Percentiles rank a stretch among this genome's conserved stretches.
These are phyloP conservation scores for Operophtera brumata DNA, from an alignment of 2,888 invertebrate genomes.

Conservation along the genomic window DNA sequence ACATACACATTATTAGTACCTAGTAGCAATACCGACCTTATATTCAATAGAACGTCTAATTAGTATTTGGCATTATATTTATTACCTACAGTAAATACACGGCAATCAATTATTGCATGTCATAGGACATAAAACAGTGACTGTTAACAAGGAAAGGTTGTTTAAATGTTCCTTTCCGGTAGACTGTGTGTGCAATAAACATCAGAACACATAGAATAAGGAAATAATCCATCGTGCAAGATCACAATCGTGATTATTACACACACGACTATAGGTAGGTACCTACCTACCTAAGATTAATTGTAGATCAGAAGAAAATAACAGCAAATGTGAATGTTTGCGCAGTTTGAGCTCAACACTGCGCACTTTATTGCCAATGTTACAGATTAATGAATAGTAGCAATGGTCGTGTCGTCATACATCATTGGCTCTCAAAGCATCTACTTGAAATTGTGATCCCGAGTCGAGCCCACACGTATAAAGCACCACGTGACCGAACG, in stretches of 20 bases:
- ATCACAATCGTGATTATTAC: constrained; percentile 11
- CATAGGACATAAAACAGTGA: constrained; percentile 18
- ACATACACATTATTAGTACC: too few relatives aligned
- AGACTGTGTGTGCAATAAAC: constrained; percentile 8
- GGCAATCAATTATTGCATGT: constrained; percentile 9
- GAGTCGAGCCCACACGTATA: constrained; percentile 21
- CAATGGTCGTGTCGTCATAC: neutral
- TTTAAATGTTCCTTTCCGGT: constrained; percentile 13
- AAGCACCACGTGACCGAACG: constrained; percentile 35
- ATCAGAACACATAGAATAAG: constrained; percentile 14
- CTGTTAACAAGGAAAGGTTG: constrained; percentile 18
- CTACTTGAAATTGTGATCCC: neutral
- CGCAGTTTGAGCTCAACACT: neutral
- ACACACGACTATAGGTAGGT: too few relatives aligned
- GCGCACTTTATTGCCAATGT: neutral
- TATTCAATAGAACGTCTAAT: constrained; percentile 6
- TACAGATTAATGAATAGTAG: too few relatives aligned
- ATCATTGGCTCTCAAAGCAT: neutral
- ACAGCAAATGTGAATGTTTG: neutral
- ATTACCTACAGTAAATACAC: neutral
- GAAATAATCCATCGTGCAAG: constrained; percentile 9
- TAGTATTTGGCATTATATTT: constrained; percentile 2
- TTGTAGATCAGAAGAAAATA: constrained; percentile 10
- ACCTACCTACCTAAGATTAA: constrained; percentile 9
- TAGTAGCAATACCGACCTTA: neutral